Evolutionary conservation across 2,113 vertebrate species (phyloP).

Genomic region (Antechinus flavipes): DNA sequence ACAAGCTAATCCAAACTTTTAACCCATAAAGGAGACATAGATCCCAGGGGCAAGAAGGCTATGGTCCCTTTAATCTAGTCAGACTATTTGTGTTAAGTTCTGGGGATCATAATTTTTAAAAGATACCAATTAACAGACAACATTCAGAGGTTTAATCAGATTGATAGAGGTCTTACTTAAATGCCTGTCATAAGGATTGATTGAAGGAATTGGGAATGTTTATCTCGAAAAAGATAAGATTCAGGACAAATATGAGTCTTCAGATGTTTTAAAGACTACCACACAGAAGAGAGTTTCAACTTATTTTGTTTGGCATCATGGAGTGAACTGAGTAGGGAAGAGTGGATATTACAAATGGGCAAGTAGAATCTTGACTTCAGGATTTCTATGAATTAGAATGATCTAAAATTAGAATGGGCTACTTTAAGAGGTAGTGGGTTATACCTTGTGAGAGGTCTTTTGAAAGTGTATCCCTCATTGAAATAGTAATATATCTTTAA

Average conservation of each 20-base stretch:
- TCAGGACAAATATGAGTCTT: background rate
- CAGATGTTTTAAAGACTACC: background rate
- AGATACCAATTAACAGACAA: background rate
- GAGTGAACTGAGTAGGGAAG: background rate
- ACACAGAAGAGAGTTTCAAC: background rate
- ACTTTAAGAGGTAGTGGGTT: background rate
- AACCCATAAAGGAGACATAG: background rate
- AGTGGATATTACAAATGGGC: background rate
- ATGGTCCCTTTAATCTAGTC: background rate
- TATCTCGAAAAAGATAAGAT: background rate
- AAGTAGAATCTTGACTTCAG: background rate
- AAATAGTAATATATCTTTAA: background rate
- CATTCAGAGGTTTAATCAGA: background rate
- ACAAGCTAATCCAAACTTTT: slow-evolving; percentile 1
- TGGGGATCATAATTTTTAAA: background rate
- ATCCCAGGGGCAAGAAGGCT: background rate
- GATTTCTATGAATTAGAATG: background rate
- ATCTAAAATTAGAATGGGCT: background rate
- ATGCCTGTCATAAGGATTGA: background rate
- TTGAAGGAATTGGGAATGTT: background rate
- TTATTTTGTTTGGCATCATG: background rate
- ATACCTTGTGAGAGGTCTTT: background rate
- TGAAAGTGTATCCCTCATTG: background rate
- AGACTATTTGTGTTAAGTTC: background rate
- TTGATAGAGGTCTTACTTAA: background rate